phyloP scores from a whole-genome alignment of 2,888 invertebrate genomes.

The Linnaemya tessellans region DNA sequence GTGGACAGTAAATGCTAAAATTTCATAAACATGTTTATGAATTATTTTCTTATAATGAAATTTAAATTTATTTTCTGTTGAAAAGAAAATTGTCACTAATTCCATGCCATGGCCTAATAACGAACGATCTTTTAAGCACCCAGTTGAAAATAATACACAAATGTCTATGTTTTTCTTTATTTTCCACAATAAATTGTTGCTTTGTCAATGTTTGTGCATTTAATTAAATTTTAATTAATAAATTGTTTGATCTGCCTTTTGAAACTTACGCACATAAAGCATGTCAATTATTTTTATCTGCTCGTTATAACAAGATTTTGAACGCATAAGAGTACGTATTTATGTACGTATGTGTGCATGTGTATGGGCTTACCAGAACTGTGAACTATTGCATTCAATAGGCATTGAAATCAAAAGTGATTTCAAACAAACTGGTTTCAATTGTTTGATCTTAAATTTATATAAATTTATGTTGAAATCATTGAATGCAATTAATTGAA shows the following conservation, averaged over 20 bases:
- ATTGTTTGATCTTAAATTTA: too few relatives aligned
- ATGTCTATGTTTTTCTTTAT: conserved; percentile 6
- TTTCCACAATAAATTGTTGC: neutral
- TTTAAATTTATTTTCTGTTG: neutral
- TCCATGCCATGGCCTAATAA: neutral
- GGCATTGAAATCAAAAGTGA: too few relatives aligned
- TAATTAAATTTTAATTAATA: conserved; percentile 50
- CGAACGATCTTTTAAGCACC: neutral
- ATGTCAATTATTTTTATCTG: conserved; percentile 21
- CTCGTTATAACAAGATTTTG: neutral
- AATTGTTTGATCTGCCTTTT: conserved; percentile 27
- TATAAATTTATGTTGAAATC: too few relatives aligned
- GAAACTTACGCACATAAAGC: conserved; percentile 51
- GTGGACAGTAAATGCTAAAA: too few relatives aligned
- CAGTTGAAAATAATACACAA: neutral
- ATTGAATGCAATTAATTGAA: too few relatives aligned
- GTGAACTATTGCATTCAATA: too few relatives aligned
- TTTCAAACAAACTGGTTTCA: too few relatives aligned
- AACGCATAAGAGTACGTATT: neutral
- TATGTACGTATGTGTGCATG: too few relatives aligned
- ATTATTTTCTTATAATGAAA: too few relatives aligned
- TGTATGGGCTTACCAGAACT: too few relatives aligned
- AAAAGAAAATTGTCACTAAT: neutral
- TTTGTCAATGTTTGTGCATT: conserved; percentile 15
- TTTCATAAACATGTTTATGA: too few relatives aligned